Evolutionary conservation across 30 jellyfish, hydroid and myxozoan genomes (phyloP), one percentile per base, ranked within the genome.

Genomic region (Aurelia sp.): DNA sequence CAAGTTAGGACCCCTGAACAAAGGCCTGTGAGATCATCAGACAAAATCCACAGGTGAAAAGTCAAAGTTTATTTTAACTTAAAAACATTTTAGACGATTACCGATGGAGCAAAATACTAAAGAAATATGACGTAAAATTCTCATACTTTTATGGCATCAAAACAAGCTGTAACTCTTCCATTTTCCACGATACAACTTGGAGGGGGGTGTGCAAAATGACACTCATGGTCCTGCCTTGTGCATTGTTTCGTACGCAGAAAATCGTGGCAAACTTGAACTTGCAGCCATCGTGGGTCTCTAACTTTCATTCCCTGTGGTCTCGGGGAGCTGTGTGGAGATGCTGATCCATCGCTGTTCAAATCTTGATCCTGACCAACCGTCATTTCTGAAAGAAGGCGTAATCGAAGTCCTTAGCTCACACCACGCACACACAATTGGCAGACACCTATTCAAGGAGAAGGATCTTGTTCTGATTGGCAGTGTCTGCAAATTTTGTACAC

Each of bases 201-300:
- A 35, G 87, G 93, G 30, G 93, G 93, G 62, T 84, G 93, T 55
- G 93, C 93, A 64, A 20, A 73, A 21, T 41, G 33, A 66, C 93
- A 84, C 37, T 72, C 93, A 7, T 13, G 27, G 4, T 84, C 93
- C 33, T 21, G 47, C 30, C 93, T 63, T 63, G 93, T 19, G 60
- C 93, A 84, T 41, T 52, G 53, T 61, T 66, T 64, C 18, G 82
- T 51, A 44, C 55, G 55, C 11, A 68, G 13, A 66, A 84, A 84
- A 20, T 84, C 93, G 18, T 51, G 93, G 74, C 93, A 84, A 19
- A 84, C 93, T 59, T 73, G 60, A 50, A 84, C 87, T 63, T 84
- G 93, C 78, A 84, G 78, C 93, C 93, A 84, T 53, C 87, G 64
- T 21, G 93, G 87, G 65, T 84, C 93, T 48, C 93, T 72, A 22